Base-by-base conservation (phyloP, 2,888 invertebrate species). In the Allolobophora icterica region DNA sequence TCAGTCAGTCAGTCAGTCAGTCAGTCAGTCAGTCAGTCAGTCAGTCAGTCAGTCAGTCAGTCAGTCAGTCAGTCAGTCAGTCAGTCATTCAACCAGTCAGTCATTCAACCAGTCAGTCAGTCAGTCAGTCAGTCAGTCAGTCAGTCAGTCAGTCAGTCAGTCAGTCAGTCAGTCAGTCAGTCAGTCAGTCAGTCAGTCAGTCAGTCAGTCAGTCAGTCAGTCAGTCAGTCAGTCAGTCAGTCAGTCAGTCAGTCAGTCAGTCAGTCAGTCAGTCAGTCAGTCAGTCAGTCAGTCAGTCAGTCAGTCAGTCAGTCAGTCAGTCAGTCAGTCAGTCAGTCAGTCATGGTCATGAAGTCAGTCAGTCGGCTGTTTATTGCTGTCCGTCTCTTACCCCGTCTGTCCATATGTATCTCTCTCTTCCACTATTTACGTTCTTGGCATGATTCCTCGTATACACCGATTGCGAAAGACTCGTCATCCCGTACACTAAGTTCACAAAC, bases 11-110 rank as follows among this genome's bases (percentile, higher is more conserved):
- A n/a, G 30, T n/a, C 89, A 89, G 15, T 45, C 90, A 45, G 15
- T 58, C 45, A 45, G 19, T 90, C 90, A 35, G 19, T 90, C 84
- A 35, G 35, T 90, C 90, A 33, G 83, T 84, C 90, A 84, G 13
- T 90, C 84, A 35, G 3, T 90, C 90, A 35, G 52, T 90, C 91
- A 90, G 90, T 90, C 91, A 91, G 90, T 91, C 91, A 89, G 42
- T 89, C 90, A 13, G 40, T 90, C 90, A 38, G 33, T 90, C 90
- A n/a, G 40, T 83, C 84, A 42, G 30, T 91, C 34, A 45, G 84
- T 58, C 58, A 33, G 4, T 90, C 89, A 42, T 40, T 89, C 1
- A 45, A 1, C 13, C 13, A 45, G 1, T 45, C 1, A 4, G 17
- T 45, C 45, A 45, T 4, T 45, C 45, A 45, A 1, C 13, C 45